Percentiles rank a stretch among this genome's conserved stretches.
These are phyloP conservation scores for Acanthurus tractus DNA, from an alignment of 2,797 vertebrate genomes.

Conservation along the genomic window DNA sequence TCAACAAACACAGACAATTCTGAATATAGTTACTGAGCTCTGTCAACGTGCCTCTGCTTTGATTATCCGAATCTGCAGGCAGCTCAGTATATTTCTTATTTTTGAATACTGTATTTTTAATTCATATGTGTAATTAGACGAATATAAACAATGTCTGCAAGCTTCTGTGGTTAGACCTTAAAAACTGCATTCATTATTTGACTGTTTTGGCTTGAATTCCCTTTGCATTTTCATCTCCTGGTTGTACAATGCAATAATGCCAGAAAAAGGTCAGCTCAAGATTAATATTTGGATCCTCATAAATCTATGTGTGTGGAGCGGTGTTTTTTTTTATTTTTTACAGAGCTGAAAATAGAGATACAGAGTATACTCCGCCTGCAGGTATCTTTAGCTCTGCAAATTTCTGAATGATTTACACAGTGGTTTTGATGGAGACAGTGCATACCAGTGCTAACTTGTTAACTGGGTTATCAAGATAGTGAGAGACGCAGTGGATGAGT, in stretches of 20 bases:
- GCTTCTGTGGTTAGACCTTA: conserved; percentile 49
- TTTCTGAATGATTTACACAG: conserved; percentile 17
- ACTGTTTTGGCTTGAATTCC: conserved; percentile 34
- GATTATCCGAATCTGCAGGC: conserved; percentile 38
- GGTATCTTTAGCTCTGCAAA: neutral
- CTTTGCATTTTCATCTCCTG: conserved; percentile 41
- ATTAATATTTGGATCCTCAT: conserved; percentile 53
- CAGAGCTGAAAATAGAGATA: conserved; percentile 17
- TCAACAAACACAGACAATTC: conserved; percentile 34
- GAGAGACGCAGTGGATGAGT: neutral
- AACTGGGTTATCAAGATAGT: neutral
- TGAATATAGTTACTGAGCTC: conserved; percentile 26
- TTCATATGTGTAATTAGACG: conserved; percentile 22
- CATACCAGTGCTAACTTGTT: neutral
- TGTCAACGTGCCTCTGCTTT: conserved; percentile 35
- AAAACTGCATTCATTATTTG: conserved; percentile 16
- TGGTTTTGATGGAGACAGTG: neutral
- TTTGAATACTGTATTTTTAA: conserved; percentile 48
- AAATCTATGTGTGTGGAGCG: conserved; percentile 16
- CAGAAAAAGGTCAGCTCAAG: conserved; percentile 56
- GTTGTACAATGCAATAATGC: conserved; percentile 35
- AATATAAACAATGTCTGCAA: conserved; percentile 38
- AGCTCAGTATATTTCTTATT: conserved; percentile 44
- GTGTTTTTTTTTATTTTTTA: conserved; percentile 21
- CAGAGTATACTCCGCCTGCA: conserved; percentile 6